phyloP scores from a whole-genome alignment of 2,113 vertebrate genomes.

The Gobius niger region DNA sequence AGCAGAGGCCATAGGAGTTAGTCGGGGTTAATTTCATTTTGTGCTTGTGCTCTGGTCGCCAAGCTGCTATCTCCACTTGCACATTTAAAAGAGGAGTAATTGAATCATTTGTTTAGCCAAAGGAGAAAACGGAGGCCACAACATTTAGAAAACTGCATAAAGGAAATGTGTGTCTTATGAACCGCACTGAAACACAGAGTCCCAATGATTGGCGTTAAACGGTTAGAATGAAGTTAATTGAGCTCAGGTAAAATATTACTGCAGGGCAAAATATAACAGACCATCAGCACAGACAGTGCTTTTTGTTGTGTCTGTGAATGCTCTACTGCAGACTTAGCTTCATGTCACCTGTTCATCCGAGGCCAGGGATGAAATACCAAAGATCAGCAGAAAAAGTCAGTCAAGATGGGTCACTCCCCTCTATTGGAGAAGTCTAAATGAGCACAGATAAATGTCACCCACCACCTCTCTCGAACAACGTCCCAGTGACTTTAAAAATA shows the following conservation, averaged over 20 bases:
- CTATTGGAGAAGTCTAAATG: slow-evolving; percentile 11
- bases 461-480: slow-evolving; percentile 1
- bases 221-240: slow-evolving; percentile 18
- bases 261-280: neutral
- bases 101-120: slow-evolving; percentile 67
- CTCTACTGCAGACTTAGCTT: neutral
- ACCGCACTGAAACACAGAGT: slow-evolving; percentile 13
- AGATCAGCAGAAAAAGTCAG: slow-evolving; percentile 10
- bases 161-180: slow-evolving; percentile 16
- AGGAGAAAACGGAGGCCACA: slow-evolving; percentile 57
- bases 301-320: neutral
- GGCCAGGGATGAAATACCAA: neutral
- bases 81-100: slow-evolving; percentile 71
- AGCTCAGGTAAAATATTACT: slow-evolving; percentile 12
- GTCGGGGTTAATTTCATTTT: slow-evolving; percentile 68
- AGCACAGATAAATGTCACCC: slow-evolving; percentile 11
- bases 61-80: slow-evolving; percentile 59
- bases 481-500: neutral
- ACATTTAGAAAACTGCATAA: slow-evolving; percentile 31
- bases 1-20: slow-evolving; percentile 51
- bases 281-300: neutral
- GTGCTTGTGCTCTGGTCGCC: slow-evolving; percentile 48
- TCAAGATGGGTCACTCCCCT: slow-evolving; percentile 6
- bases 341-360: neutral
- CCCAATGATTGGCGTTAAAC: slow-evolving; percentile 24